phyloP scores from a whole-genome alignment of 2,113 vertebrate genomes.

The Sakesphorus luctuosus region DNA sequence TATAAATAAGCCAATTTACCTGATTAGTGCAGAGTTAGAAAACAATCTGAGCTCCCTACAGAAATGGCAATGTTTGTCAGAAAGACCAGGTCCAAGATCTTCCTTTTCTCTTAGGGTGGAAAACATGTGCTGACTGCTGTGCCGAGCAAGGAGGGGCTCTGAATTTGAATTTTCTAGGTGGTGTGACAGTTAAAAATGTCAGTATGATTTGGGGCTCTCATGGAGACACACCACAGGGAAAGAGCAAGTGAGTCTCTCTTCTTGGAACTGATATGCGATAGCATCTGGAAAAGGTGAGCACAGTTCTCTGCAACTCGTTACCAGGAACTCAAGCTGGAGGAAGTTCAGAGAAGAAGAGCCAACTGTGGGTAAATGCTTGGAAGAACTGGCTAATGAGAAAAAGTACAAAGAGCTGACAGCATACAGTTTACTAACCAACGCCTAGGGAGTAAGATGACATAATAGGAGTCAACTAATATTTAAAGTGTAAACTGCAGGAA shows the following conservation, averaged over 20 bases:
- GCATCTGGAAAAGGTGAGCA: slow-evolving; percentile 49
- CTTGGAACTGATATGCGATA: neutral
- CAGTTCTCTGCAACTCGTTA: slow-evolving; percentile 8
- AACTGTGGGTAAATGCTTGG: slow-evolving; percentile 11
- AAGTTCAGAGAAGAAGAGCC: slow-evolving; percentile 50
- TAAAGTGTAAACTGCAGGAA: neutral
- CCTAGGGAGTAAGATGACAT: neutral
- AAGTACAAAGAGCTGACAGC: neutral
- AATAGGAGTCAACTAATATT: neutral
- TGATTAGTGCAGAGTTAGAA: neutral
- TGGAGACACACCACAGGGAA: neutral
- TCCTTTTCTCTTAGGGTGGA: neutral
- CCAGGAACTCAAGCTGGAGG: slow-evolving; percentile 41
- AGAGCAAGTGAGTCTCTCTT: neutral
- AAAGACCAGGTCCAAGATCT: accelerated
- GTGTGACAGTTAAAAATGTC: neutral
- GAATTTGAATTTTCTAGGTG: neutral
- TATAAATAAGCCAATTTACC: slow-evolving; percentile 44
- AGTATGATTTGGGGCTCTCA: accelerated
- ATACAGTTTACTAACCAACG: neutral
- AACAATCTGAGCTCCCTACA: neutral
- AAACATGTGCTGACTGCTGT: neutral
- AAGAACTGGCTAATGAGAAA: slow-evolving; percentile 1
- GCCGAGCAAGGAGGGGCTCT: neutral
- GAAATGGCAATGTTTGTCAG: neutral